Conservation (phyloP, 2,113 vertebrate species). For the Centrocercus urophasianus region DNA sequence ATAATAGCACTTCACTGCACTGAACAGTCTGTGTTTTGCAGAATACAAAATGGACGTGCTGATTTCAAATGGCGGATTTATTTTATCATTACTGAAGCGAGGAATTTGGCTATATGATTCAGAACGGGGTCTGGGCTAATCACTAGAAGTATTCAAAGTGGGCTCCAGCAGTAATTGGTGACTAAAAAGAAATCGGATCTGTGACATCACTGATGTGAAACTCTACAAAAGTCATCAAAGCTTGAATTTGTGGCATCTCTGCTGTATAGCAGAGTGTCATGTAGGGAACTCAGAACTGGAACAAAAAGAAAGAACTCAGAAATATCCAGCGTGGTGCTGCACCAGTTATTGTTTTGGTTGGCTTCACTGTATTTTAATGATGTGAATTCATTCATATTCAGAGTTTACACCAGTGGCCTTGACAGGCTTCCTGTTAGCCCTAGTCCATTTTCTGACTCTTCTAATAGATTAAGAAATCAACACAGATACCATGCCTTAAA, state of each 20-base stretch:
- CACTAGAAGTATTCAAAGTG: neutral
- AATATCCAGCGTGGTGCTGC: neutral
- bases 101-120: neutral
- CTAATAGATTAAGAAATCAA: neutral
- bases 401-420: neutral
- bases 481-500: neutral
- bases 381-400: neutral
- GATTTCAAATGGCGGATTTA: neutral
- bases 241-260: neutral
- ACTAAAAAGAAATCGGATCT: neutral
- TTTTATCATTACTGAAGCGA: neutral
- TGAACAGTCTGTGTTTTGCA: neutral
- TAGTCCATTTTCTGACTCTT: neutral
- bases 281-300: neutral
- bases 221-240: neutral
- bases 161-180: neutral
- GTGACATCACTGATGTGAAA: neutral
- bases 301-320: neutral
- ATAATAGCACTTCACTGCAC: neutral
- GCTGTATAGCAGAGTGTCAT: neutral
- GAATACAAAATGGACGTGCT: neutral
- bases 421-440: neutral
- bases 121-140: neutral
- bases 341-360: neutral
- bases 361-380: neutral